A percentile compares a stretch with the other conserved stretches of the same genome.
Conservation (phyloP, 2,797 vertebrate genomes). For the Mycteria americana region DNA sequence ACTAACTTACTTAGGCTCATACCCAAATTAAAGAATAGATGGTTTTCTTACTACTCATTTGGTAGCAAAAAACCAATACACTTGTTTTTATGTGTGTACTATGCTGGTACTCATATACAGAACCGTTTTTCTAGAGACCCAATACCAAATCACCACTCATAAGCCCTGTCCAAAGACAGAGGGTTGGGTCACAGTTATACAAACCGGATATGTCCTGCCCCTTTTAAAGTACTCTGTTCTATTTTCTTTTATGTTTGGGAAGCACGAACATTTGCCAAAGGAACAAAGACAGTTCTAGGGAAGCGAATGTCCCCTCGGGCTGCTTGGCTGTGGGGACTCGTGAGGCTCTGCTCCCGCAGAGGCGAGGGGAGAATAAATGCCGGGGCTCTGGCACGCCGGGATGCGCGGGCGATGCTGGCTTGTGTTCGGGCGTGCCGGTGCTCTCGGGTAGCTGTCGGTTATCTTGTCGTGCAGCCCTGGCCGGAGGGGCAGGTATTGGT, state of each 20-base stretch:
- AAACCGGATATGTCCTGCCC: background rate
- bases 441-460: background rate
- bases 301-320: background rate
- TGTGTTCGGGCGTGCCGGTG: background rate
- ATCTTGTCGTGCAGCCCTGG: background rate
- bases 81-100: rapidly evolving
- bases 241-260: background rate
- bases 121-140: background rate
- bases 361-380: background rate
- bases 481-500: background rate
- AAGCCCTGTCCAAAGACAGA: too few relatives aligned
- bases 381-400: background rate
- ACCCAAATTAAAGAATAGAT: background rate
- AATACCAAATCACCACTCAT: too few relatives aligned
- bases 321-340: background rate
- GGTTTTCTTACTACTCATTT: background rate
- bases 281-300: too few relatives aligned
- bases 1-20: background rate
- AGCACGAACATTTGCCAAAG: background rate
- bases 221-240: background rate
- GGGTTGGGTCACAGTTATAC: background rate
- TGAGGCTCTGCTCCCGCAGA: background rate
- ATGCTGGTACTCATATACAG: too few relatives aligned
- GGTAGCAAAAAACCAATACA: background rate
- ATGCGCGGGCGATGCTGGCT: background rate